Percentiles rank a stretch among this genome's conserved stretches.
phyloP scores from a whole-genome alignment of 2,797 vertebrate genomes.

The Ptychadena robeensis region DNA sequence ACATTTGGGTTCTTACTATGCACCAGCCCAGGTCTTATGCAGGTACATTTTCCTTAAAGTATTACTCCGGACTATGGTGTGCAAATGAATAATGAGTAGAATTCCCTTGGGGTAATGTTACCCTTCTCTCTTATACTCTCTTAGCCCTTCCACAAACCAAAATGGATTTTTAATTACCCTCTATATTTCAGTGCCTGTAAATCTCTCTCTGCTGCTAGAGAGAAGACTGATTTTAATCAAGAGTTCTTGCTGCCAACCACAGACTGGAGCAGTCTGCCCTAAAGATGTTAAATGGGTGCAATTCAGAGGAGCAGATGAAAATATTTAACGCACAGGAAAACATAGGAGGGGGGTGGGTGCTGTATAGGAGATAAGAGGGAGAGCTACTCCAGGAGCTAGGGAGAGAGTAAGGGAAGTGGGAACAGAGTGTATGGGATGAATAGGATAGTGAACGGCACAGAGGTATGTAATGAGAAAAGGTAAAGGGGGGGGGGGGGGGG shows the following conservation, averaged over 20 bases:
- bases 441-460: background rate
- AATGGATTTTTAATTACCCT: conserved; percentile 54
- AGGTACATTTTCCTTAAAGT: background rate
- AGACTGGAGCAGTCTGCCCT: conserved; percentile 54
- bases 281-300: conserved; percentile 60
- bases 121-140: conserved; percentile 8
- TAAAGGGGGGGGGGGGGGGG: too few relatives aligned
- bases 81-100: conserved; percentile 10
- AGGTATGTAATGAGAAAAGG: background rate
- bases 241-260: conserved; percentile 52
- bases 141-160: conserved; percentile 12
- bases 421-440: conserved; percentile 24
- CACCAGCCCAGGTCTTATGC: background rate
- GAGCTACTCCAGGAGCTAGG: background rate
- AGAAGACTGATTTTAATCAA: conserved; percentile 52
- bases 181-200: conserved; percentile 33
- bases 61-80: background rate
- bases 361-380: conserved; percentile 25
- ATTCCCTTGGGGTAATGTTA: conserved; percentile 21
- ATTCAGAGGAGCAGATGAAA: conserved; percentile 57
- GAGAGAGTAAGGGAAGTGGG: conserved; percentile 22
- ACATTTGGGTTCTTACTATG: background rate
- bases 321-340: conserved; percentile 55
- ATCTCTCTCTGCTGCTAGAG: conserved; percentile 36
- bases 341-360: conserved; percentile 30